phyloP scores from a whole-genome alignment of 37 sponge, comb jelly and placozoan species.

The Crambe crambe region DNA sequence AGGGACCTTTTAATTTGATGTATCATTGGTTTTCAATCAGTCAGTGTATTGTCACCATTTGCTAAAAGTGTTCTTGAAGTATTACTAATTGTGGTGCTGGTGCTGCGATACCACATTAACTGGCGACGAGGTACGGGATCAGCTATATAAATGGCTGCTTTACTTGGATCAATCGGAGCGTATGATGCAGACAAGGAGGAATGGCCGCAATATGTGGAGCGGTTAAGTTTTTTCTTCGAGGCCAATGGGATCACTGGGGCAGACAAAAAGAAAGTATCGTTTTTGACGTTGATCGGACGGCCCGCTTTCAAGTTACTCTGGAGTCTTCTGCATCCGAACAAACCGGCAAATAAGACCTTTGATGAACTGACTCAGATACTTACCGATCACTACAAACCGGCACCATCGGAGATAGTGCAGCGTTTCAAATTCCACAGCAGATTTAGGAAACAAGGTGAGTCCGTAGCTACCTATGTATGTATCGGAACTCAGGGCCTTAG shows the following conservation, averaged over 20 bases:
- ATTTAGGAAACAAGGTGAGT: slow-evolving; percentile 24
- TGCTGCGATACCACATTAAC: slow-evolving; percentile 15
- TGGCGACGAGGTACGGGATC: no score
- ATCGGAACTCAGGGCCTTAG: slow-evolving; percentile 17
- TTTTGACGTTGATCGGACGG: slow-evolving; percentile 12
- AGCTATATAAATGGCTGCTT: slow-evolving; percentile 8
- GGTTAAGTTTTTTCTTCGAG: no score
- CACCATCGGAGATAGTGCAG: slow-evolving; percentile 18
- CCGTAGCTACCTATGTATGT: slow-evolving; percentile 32
- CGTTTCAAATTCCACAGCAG: slow-evolving; percentile 36
- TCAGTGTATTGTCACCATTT: no score
- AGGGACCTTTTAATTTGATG: no score
- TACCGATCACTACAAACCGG: slow-evolving; percentile 28
- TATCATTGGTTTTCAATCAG: no score
- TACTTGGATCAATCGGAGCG: neutral
- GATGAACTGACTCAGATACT: slow-evolving; percentile 14
- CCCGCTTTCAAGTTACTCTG: slow-evolving; percentile 7
- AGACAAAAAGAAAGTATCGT: no score
- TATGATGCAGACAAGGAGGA: slow-evolving; percentile 23
- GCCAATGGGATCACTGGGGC: no score
- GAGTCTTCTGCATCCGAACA: slow-evolving; percentile 8
- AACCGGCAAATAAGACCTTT: slow-evolving; percentile 36
- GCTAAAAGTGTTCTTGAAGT: no score
- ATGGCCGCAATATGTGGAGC: no score
- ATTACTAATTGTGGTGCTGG: no score